Evolutionary conservation across 2,113 vertebrate species (phyloP).

Genomic region (Dendropsophus ebraccatus): DNA sequence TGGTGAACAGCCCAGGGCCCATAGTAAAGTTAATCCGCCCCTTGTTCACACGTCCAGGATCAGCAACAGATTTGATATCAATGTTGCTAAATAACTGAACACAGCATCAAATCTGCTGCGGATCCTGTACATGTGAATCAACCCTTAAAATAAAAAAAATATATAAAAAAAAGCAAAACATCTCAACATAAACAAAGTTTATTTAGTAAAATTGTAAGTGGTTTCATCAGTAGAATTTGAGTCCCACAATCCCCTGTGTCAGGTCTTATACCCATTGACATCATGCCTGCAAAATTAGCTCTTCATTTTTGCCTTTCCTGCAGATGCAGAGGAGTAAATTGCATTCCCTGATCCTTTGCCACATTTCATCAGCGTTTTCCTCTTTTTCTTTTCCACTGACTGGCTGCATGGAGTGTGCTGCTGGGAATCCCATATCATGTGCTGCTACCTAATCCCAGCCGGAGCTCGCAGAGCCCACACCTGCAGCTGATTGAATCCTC

Average conservation of each 20-base stretch:
- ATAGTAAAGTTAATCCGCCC: no score
- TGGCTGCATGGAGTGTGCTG: slow-evolving; percentile 80
- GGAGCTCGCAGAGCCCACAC: slow-evolving; percentile 84
- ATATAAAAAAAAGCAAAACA: not conserved
- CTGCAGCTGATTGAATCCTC: slow-evolving; percentile 96
- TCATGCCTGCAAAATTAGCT: slow-evolving; percentile 93
- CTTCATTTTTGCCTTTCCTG: slow-evolving; percentile 87
- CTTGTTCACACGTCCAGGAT: no score
- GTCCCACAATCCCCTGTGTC: not conserved
- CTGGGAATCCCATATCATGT: slow-evolving; percentile 86
- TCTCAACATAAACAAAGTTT: not conserved
- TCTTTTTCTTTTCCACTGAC: slow-evolving; percentile 74
- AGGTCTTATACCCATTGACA: slow-evolving; percentile 85
- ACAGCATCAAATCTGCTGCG: no score
- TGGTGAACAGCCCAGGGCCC: no score
- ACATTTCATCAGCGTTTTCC: slow-evolving; percentile 92
- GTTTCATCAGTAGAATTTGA: not conserved
- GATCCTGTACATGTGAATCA: no score
- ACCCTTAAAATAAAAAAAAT: no score
- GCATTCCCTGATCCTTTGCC: slow-evolving; percentile 91
- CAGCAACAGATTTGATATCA: no score
- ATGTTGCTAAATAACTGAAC: no score
- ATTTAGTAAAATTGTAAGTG: not conserved
- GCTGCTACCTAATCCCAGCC: slow-evolving; percentile 87
- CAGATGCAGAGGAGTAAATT: slow-evolving; percentile 92